These are phyloP conservation scores for Eudyptes chrysolophus DNA, from an alignment of 2,113 vertebrate genomes.

Conservation along the genomic window DNA sequence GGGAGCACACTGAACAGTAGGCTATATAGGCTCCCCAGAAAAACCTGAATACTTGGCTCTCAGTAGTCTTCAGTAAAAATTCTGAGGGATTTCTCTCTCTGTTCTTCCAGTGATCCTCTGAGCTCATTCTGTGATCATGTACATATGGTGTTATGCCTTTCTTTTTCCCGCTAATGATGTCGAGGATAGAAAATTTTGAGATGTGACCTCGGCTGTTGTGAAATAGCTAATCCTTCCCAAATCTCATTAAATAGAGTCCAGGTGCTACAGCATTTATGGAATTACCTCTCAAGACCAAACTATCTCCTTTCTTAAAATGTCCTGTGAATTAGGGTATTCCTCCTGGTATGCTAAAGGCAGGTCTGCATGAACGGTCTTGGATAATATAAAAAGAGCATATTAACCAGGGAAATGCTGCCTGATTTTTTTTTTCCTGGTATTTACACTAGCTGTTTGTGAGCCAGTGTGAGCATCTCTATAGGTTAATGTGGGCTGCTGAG, in stretches of 20 bases:
- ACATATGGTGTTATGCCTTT: constrained; percentile 8
- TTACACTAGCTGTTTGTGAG: background rate
- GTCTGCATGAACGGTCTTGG: background rate
- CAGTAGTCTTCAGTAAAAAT: background rate
- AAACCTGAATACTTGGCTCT: background rate
- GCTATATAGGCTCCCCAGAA: background rate
- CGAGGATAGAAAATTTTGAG: background rate
- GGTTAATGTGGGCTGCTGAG: background rate
- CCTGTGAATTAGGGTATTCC: background rate
- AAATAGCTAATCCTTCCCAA: constrained; percentile 36
- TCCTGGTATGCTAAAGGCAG: background rate
- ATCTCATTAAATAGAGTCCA: constrained; percentile 32
- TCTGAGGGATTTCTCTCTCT: constrained; percentile 13
- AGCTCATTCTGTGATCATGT: constrained; percentile 30
- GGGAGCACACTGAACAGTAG: background rate
- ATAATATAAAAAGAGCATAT: background rate
- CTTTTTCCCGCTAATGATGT: background rate
- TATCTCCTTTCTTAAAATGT: background rate
- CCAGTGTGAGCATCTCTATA: background rate
- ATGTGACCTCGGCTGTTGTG: constrained; percentile 4
- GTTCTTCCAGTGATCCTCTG: constrained; percentile 15
- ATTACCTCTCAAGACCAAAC: background rate
- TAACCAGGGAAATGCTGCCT: background rate
- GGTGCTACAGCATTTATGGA: constrained; percentile 11
- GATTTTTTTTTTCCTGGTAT: background rate